These are phyloP conservation scores for Lottia scabra DNA, from an alignment of 2,888 invertebrate genomes.

Conservation along the genomic window DNA sequence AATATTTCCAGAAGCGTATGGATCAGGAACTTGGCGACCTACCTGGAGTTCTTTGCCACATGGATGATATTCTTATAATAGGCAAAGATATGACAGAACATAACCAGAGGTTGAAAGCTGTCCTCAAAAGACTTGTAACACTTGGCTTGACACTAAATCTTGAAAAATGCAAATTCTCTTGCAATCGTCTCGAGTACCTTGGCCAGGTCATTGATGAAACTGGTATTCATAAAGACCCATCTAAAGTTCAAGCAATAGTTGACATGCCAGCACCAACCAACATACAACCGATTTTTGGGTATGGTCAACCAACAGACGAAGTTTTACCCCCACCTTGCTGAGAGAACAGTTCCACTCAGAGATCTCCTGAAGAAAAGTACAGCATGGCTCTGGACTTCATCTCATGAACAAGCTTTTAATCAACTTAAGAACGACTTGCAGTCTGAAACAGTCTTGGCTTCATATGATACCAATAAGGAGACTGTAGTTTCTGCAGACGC, in stretches of 20 bases:
- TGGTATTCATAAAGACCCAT: slow-evolving; percentile 24
- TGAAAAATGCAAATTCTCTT: slow-evolving; percentile 30
- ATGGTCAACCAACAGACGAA: neutral
- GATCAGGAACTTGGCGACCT: slow-evolving; percentile 35
- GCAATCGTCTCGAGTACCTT: slow-evolving; percentile 22
- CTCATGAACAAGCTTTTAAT: neutral
- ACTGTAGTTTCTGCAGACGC: neutral
- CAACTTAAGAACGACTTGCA: neutral
- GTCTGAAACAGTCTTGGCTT: neutral
- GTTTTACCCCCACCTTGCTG: neutral
- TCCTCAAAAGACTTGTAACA: slow-evolving; percentile 3
- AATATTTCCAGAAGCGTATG: slow-evolving; percentile 67
- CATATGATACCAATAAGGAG: neutral
- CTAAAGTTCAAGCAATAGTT: neutral
- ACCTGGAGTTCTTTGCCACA: slow-evolving; percentile 31
- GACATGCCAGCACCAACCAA: neutral
- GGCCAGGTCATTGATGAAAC: slow-evolving; percentile 19
- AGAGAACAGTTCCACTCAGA: neutral
- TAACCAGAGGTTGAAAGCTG: too few species aligned
- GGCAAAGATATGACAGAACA: neutral
- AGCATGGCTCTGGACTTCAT: neutral
- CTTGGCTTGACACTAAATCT: slow-evolving; percentile 25
- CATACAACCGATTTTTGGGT: neutral
- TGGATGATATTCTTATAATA: slow-evolving; percentile 33
- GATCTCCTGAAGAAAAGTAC: neutral